Percentiles rank a stretch among this genome's conserved stretches.
phyloP scores from a whole-genome alignment of 2,113 vertebrate species.

The Caranx ignobilis region DNA sequence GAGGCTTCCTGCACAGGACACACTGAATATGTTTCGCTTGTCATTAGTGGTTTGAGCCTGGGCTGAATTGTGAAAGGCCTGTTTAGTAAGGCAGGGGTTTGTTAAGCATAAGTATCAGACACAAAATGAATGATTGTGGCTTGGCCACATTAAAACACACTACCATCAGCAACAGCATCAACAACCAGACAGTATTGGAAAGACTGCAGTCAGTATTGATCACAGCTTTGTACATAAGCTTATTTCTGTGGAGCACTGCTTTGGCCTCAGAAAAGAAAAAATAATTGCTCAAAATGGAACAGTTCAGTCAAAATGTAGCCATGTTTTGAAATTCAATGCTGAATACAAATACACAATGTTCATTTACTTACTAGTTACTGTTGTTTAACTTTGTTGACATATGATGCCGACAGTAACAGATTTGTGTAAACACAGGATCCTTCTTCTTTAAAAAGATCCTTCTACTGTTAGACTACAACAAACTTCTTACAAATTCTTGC shows the following conservation, averaged over 20 bases:
- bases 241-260: not conserved
- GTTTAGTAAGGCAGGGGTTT: no score
- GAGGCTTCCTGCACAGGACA: no score
- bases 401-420: not conserved
- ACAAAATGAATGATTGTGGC: not conserved
- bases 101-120: no score
- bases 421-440: conserved; percentile 11
- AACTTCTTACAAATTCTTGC: not conserved
- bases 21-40: no score
- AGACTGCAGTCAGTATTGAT: not conserved
- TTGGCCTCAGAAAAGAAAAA: not conserved
- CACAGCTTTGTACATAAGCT: conserved; percentile 1
- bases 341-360: conserved; percentile 11
- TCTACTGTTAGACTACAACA: not conserved
- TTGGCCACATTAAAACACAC: not conserved
- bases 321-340: conserved; percentile 24
- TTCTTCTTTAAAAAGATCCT: not conserved
- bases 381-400: not conserved
- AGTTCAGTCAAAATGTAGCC: conserved; percentile 4
- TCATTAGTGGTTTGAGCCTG: no score
- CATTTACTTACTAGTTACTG: not conserved
- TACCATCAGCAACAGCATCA: not conserved
- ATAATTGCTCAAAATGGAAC: not conserved
- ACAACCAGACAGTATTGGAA: not conserved
- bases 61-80: no score